Base-by-base conservation (phyloP, 2,888 invertebrate species). In the Chloroclystis v-ata region DNA sequence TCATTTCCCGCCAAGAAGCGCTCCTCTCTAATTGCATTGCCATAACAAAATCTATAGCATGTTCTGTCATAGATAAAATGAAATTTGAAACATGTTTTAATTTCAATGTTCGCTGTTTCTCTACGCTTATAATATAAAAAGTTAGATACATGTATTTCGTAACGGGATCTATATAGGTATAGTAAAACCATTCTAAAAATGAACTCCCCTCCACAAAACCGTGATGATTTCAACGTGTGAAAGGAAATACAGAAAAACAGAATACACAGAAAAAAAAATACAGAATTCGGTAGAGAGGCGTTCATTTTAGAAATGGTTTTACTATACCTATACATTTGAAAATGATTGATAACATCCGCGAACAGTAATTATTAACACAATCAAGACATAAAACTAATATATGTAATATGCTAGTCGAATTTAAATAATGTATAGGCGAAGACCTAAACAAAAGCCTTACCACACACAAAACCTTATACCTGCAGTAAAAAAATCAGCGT, bases 401-500 rank as follows among this genome's bases (percentile, higher is more conserved):
- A 47, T 49, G 43, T 48, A 35, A 28, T n/a, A n/a, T n/a, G 30
- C 24, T 26, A 24, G n/a, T n/a, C 37, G 9, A 9, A 43, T 49
- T 9, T 35, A 29, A n/a, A n/a, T n/a, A n/a, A n/a, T n/a, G n/a
- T n/a, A 20, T 20, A 20, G 20, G 5, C 20, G 20, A 20, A n/a
- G n/a, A 45, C 43, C 25, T 51, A 42, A 13, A 49, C 37, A 29
- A 43, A 48, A 33, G 29, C 26, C 52, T 55, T 60, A 60, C 64
- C 67, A 63, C 66, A 65, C 57, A 58, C 57, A 60, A 65, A 51
- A 64, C 55, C 56, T 59, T 58, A 59, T 60, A 61, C 63, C 63
- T 63, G 59, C 61, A 61, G 64, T 63, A 59, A 68, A 78, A 76
- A 82, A 78, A 78, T 75, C 76, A 72, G 73, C 75, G 78, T 78